Conservation (phyloP, 2,888 invertebrate species). For the Melanostoma mellinum region DNA sequence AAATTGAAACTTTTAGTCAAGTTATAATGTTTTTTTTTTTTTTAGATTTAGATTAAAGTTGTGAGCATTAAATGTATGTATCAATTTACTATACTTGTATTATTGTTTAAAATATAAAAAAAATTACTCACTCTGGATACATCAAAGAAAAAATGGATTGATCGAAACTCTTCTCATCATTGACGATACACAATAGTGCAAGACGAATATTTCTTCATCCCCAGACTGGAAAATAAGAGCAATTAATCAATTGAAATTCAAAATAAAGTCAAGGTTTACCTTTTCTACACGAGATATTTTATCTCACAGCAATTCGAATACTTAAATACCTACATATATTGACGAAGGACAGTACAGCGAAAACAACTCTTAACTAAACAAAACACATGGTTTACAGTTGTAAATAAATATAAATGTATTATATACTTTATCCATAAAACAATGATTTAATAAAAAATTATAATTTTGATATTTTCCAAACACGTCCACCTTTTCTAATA, state of each 20-base stretch:
- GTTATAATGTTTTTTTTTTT: no score
- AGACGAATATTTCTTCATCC: neutral
- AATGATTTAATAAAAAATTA: conserved; percentile 26
- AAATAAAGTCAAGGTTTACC: neutral
- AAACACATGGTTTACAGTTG: conserved; percentile 42
- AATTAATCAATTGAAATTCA: neutral
- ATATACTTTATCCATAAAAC: conserved; percentile 39
- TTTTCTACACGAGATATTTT: neutral
- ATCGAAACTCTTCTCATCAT: no score
- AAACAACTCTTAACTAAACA: conserved; percentile 22
- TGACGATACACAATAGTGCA: no score
- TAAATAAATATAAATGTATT: conserved; percentile 66
- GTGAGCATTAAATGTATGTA: no score
- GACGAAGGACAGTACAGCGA: neutral
- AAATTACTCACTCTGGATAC: neutral
- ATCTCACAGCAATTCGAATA: neutral
- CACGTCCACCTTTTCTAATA: no score
- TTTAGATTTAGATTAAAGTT: no score
- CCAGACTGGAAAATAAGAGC: neutral
- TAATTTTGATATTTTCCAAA: neutral
- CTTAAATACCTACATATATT: neutral
- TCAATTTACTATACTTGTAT: no score
- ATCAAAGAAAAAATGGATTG: neutral
- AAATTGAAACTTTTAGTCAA: no score
- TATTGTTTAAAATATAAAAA: neutral